Evolutionary conservation across 2,113 vertebrate genomes (phyloP).

Genomic region (Kryptolebias marmoratus): DNA sequence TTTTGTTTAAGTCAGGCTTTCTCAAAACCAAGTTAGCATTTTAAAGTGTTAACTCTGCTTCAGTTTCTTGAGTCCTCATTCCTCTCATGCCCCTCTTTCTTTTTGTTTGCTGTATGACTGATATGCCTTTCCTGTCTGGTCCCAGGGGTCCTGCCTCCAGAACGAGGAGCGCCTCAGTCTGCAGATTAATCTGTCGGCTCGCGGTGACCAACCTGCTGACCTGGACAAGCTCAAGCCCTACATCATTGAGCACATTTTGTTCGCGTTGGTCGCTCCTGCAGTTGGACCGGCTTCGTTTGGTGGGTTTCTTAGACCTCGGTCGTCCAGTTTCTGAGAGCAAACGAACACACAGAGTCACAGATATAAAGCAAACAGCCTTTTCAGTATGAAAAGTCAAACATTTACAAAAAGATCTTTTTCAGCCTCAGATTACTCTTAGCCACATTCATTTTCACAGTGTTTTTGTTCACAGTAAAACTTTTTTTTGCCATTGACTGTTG

Average conservation of each 20-base stretch:
- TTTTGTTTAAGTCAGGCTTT: not conserved
- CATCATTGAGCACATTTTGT: slow-evolving; percentile 92
- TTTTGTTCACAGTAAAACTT: too few relatives aligned
- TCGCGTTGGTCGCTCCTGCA: slow-evolving; percentile 86
- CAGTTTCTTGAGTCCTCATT: not conserved
- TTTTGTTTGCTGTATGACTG: slow-evolving; percentile 34
- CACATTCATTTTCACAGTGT: too few relatives aligned
- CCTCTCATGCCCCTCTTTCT: not conserved
- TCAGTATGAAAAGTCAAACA: too few relatives aligned
- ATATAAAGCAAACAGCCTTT: not conserved
- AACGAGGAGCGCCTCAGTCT: slow-evolving; percentile 83
- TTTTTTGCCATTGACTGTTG: too few relatives aligned
- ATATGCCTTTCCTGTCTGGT: slow-evolving; percentile 35
- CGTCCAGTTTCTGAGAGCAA: not conserved
- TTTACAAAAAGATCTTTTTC: too few relatives aligned
- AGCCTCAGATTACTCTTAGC: too few relatives aligned
- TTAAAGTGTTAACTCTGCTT: not conserved
- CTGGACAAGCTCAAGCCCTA: slow-evolving; percentile 93
- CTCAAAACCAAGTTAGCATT: too few relatives aligned
- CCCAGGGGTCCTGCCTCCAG: slow-evolving; percentile 86
- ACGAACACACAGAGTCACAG: not conserved
- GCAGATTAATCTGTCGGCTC: slow-evolving; percentile 90
- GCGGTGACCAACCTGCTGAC: slow-evolving; percentile 85
- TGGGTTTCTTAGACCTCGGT: slow-evolving; percentile 42
- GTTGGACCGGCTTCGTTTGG: slow-evolving; percentile 53